phyloP scores from a whole-genome alignment of 1,140 invertebrate genomes.

The Notospermus geniculatus region DNA sequence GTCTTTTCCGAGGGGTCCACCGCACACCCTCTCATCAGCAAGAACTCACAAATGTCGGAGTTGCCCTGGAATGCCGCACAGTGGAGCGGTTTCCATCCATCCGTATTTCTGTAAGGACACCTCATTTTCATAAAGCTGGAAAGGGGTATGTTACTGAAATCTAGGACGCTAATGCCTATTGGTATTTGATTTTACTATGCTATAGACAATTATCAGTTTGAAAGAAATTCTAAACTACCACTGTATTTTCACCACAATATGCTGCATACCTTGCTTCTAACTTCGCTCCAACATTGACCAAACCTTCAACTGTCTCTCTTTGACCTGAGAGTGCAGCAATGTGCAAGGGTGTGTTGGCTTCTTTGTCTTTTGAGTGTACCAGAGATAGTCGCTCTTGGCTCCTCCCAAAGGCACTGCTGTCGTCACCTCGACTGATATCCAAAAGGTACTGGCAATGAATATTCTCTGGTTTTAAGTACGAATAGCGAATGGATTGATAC shows the following conservation, averaged over 20 bases:
- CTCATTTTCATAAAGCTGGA: too few relatives aligned
- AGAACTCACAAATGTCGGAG: constrained; percentile 50
- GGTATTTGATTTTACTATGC: too few relatives aligned
- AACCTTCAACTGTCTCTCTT: constrained; percentile 42
- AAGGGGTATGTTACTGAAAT: too few relatives aligned
- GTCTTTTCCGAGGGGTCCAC: constrained; percentile 57
- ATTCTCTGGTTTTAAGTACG: too few relatives aligned
- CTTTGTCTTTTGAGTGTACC: constrained; percentile 65
- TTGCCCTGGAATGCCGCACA: constrained; percentile 58
- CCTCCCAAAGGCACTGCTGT: too few relatives aligned
- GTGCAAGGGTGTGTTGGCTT: constrained; percentile 63
- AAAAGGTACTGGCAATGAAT: too few relatives aligned
- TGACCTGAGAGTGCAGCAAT: constrained; percentile 55
- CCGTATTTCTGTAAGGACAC: constrained; percentile 51
- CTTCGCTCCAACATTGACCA: constrained; percentile 56
- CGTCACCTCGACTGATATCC: too few relatives aligned
- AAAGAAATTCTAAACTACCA: too few relatives aligned
- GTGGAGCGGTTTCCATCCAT: constrained; percentile 59
- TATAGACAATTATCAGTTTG: too few relatives aligned
- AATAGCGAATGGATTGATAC: too few relatives aligned
- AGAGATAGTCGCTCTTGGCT: constrained; percentile 35
- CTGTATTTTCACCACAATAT: too few relatives aligned
- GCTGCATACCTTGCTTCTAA: constrained; percentile 52
- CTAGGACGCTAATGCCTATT: too few relatives aligned
- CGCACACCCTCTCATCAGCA: constrained; percentile 54